phyloP scores from a whole-genome alignment of 1,140 invertebrate genomes.

The Zaprionus tsacasi region DNA sequence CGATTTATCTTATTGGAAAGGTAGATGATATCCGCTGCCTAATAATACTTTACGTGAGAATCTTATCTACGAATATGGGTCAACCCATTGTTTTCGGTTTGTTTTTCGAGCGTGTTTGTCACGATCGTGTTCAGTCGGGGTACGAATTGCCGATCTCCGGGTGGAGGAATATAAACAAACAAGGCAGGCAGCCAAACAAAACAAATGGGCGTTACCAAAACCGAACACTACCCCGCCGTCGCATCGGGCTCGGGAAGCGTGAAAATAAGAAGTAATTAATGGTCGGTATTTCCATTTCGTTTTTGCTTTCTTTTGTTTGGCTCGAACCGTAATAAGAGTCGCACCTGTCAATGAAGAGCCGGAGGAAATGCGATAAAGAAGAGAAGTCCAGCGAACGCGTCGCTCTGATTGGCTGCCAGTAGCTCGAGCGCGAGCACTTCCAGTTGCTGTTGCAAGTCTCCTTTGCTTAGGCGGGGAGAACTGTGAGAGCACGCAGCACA shows the following conservation, averaged over 20 bases:
- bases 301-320: conserved; percentile 73
- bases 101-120: conserved; percentile 24
- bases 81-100: conserved; percentile 21
- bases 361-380: conserved; percentile 29
- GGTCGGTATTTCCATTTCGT: conserved; percentile 69
- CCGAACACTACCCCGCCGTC: conserved; percentile 38
- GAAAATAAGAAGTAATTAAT: conserved; percentile 59
- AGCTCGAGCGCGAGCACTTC: conserved; percentile 32
- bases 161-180: conserved; percentile 69
- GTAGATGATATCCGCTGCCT: background rate
- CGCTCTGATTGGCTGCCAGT: conserved; percentile 53
- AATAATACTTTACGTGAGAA: background rate
- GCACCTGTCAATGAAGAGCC: conserved; percentile 65
- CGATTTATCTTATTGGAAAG: background rate
- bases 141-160: conserved; percentile 37
- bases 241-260: conserved; percentile 12
- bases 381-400: conserved; percentile 20
- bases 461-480: conserved; percentile 49
- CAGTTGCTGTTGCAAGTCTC: conserved; percentile 50
- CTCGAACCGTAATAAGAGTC: conserved; percentile 49
- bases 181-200: conserved; percentile 73
- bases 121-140: conserved; percentile 45
- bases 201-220: conserved; percentile 71
- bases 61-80: conserved; percentile 47
- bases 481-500: conserved; percentile 13